Conservation (phyloP, 2,113 vertebrate species). For the Odontophorus gujanensis region DNA sequence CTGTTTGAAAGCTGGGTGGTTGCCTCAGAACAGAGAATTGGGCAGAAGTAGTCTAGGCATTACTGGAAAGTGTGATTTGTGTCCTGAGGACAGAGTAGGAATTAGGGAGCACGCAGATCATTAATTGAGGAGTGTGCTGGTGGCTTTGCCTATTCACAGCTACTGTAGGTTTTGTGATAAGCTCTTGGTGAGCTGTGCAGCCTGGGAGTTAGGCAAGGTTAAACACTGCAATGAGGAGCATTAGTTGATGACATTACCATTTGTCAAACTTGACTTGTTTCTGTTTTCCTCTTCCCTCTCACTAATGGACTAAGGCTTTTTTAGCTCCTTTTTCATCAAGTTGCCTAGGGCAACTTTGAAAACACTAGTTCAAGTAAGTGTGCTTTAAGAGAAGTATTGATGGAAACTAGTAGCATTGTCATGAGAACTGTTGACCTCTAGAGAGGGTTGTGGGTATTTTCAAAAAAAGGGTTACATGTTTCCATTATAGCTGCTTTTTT, state of each 20-base stretch:
- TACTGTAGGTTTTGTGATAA: background rate
- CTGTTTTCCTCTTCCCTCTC: background rate
- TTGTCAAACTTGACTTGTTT: background rate
- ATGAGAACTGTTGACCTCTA: background rate
- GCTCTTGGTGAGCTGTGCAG: background rate
- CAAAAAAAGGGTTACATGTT: background rate
- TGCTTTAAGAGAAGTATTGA: background rate
- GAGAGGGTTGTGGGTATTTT: background rate
- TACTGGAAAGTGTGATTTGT: background rate
- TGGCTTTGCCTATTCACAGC: background rate
- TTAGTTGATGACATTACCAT: background rate
- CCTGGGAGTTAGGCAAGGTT: accelerated
- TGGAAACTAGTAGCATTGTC: background rate
- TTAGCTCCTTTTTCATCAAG: background rate
- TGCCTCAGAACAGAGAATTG: background rate
- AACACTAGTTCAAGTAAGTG: background rate
- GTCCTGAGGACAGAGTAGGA: background rate
- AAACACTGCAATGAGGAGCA: background rate
- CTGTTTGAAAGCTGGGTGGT: background rate
- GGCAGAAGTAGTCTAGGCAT: background rate
- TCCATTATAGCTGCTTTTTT: background rate
- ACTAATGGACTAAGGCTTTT: background rate
- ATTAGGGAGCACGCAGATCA: background rate
- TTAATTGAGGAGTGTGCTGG: background rate
- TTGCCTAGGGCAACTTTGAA: background rate